Conservation (phyloP, 2,113 vertebrate genomes). For the Menura novaehollandiae region DNA sequence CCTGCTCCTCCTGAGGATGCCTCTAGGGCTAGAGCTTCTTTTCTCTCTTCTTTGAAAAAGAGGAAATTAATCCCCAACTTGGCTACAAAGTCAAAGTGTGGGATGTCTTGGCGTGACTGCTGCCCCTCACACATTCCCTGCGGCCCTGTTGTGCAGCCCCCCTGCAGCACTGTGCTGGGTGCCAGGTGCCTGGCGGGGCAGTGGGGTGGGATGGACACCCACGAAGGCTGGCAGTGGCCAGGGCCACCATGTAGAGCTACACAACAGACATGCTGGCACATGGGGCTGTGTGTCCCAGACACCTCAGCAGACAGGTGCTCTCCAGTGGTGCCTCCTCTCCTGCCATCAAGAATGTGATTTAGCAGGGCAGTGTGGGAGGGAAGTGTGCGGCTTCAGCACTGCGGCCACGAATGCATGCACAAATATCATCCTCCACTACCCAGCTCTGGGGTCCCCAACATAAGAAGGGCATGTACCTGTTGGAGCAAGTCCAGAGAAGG, state of each 20-base stretch:
- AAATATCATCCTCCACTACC: not conserved
- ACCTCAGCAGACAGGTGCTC: not conserved
- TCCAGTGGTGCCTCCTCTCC: not conserved
- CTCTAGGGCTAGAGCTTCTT: not conserved
- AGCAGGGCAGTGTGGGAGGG: rapidly evolving
- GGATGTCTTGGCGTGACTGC: rapidly evolving
- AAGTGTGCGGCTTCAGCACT: rapidly evolving
- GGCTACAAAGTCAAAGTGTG: rapidly evolving
- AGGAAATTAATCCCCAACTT: not conserved
- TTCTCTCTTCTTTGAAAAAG: not conserved
- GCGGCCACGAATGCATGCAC: rapidly evolving
- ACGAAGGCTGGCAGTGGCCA: not conserved
- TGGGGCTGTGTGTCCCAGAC: not conserved
- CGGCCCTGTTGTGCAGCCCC: not conserved
- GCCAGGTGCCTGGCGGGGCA: not conserved
- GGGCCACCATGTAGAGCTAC: rapidly evolving
- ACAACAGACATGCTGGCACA: rapidly evolving
- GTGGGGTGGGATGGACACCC: not conserved
- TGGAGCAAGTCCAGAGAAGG: not conserved
- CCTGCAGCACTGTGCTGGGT: not conserved
- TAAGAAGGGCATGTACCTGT: too few relatives aligned
- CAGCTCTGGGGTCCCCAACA: not conserved
- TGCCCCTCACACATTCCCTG: not conserved
- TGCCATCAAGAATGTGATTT: rapidly evolving
- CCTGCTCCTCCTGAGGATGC: not conserved